Base-by-base conservation (phyloP, 2,888 invertebrate species). In the Melieria omissa region DNA sequence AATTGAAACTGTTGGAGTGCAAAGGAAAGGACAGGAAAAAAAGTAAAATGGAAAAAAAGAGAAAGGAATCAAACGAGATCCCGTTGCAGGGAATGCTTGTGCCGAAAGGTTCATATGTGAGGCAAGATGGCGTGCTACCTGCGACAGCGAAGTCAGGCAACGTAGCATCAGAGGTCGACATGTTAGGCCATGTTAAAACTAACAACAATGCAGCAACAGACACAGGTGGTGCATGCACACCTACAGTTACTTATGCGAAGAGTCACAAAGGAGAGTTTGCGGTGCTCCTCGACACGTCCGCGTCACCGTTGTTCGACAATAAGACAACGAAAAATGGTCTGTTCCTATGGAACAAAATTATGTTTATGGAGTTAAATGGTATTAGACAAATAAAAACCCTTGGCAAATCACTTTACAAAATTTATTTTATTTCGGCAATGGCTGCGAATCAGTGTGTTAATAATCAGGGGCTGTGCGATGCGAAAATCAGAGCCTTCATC, bases 401-500 rank as follows among this genome's bases (percentile, higher is more conserved):
- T 12, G 55, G 55, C 10, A 55, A 8, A 3, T 16, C 55, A 0
- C 8, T 55, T 1, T 55, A n/a, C 14, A 55, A n/a, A n/a, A 55
- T 55, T n/a, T 7, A 14, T 12, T 55, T 55, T n/a, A 8, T 8
- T 12, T 4, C 4, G 6, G 14, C 10, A 8, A 0, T 5, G 10
- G 6, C 14, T 0, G 55, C 55, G 7, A 55, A 55, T 55, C 6
- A n/a, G 3, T 55, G 55, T n/a, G 5, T 55, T 5, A n/a, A 55
- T 4, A 44, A 57, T 14, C 55, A 57, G 9, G 14, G 29, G 29
- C 60, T 44, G 42, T n/a, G 14, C 42, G 12, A 52, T 7, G 55
- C 8, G 8, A 44, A 47, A 1, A 52, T 69, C 2, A 41, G 63
- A 4, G 62, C 57, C 45, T 69, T 69, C 46, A 44, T 69, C 6